Percentiles rank a stretch among this genome's conserved stretches.
These are phyloP conservation scores for Trogon surrucura DNA, from an alignment of 2,113 vertebrate species.

Conservation along the genomic window DNA sequence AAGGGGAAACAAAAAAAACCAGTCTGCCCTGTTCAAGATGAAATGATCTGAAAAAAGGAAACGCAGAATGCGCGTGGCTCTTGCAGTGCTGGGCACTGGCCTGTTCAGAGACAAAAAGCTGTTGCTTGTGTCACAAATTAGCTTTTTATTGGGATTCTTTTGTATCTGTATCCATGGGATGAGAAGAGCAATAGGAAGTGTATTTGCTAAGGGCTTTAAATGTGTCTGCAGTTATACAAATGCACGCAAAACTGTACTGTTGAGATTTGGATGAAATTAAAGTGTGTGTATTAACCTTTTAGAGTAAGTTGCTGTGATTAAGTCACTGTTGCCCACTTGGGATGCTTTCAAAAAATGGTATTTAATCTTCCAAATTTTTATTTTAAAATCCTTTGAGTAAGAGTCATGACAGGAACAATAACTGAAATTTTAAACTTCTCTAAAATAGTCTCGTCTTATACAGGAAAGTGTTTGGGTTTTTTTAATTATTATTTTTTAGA, in stretches of 20 bases:
- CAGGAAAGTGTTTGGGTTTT: background rate
- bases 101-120: background rate
- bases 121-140: background rate
- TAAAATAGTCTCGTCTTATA: background rate
- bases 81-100: fast-evolving
- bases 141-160: background rate
- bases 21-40: background rate
- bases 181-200: background rate
- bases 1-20: background rate
- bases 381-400: background rate
- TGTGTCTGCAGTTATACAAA: background rate
- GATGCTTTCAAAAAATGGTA: background rate
- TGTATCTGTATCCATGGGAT: fast-evolving
- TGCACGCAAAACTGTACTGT: background rate
- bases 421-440: background rate
- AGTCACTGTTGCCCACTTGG: fast-evolving
- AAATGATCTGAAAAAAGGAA: background rate
- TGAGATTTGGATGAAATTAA: background rate
- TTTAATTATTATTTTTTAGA: background rate
- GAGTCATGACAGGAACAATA: background rate
- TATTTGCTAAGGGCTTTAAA: background rate
- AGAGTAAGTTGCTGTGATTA: background rate
- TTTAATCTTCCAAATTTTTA: background rate
- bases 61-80: fast-evolving
- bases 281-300: background rate